Evolutionary conservation across 2,797 vertebrate genomes (phyloP), one percentile per base, ranked within the genome.

Genomic region (Crocodylus rhombifer): DNA sequence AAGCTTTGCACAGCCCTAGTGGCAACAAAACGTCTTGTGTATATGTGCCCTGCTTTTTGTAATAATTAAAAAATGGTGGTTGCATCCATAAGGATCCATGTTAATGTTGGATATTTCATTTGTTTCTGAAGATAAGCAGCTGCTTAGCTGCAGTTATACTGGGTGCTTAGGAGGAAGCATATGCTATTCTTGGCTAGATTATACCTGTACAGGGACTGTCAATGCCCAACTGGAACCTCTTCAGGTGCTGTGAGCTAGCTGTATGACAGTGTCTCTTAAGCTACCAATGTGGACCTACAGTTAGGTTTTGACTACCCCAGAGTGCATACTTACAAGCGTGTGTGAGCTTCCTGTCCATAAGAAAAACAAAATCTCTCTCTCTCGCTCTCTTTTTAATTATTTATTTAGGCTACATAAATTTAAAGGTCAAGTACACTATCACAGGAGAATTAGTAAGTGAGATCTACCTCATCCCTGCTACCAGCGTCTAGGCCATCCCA

Each of bases 151-250:
- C 87, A 96, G 94, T 96, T 96, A 81, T 91, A 94, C 91, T 95
- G 93, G 81, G 95, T 95, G 91, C 93, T 91, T 89, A 94, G 93
- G 91, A 95, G 93, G 94, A 97, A 96, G 95, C 95, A 95, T 92
- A 92, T 93, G 94, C 95, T 96, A 90, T 95, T 96, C 91, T 97
- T 97, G 95, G 93, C 96, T 0, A 0, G 87, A 81, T 65, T 95
- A 89, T 14, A 77, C 90, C 88, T 83, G 91, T 91, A 81, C 88
- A 92, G 96, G 91, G 94, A 93, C 79, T 81, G 86, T 85, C 91
- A 92, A 82, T 56, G 78, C 30, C 62, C 93, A 83, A 91, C 77
- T 89, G 78, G 80, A 96, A 73, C 51, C 80, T 94, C 80, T 84
- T 83, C 91, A 79, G 25, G 60, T 77, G 65, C 51, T 67, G 21